Evolutionary conservation across 2,113 vertebrate species (phyloP).

Genomic region (Heloderma charlesbogerti): DNA sequence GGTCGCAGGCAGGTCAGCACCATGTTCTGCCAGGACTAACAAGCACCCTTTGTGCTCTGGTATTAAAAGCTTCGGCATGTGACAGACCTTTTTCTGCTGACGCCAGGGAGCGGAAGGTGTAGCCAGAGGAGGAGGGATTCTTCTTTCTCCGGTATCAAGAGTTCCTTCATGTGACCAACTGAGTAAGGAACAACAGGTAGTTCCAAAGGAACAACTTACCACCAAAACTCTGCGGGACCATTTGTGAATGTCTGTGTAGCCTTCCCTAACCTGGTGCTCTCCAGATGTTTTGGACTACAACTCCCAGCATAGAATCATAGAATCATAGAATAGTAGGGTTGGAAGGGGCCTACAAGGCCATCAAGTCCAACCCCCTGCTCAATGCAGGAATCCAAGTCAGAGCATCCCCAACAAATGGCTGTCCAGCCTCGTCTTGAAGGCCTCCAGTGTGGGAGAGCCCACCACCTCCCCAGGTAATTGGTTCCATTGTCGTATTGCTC

Average conservation of each 20-base stretch:
- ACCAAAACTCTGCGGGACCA: not conserved
- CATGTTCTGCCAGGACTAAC: slow-evolving; percentile 21
- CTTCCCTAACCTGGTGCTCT: too few relatives aligned
- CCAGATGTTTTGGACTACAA: not conserved
- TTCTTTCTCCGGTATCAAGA: not conserved
- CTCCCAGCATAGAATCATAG: too few relatives aligned
- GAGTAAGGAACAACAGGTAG: not conserved
- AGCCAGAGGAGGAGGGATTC: not conserved
- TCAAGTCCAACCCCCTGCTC: too few relatives aligned
- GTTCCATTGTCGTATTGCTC: too few relatives aligned
- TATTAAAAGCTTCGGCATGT: slow-evolving; percentile 1
- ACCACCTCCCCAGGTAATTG: too few relatives aligned
- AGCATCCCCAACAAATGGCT: too few relatives aligned
- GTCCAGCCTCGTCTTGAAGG: too few relatives aligned
- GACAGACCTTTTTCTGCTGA: slow-evolving; percentile 1
- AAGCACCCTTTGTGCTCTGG: slow-evolving; percentile 3
- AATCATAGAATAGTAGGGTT: too few relatives aligned
- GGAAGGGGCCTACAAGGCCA: too few relatives aligned
- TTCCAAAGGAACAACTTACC: too few relatives aligned
- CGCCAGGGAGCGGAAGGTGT: not conserved
- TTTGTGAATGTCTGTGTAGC: not conserved
- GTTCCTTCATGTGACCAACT: not conserved
- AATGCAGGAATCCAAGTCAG: too few relatives aligned
- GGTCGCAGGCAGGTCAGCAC: not conserved
- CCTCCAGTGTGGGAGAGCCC: too few relatives aligned